These are phyloP conservation scores for Pseudopipra pipra DNA, from an alignment of 2,113 vertebrate species.

Conservation along the genomic window DNA sequence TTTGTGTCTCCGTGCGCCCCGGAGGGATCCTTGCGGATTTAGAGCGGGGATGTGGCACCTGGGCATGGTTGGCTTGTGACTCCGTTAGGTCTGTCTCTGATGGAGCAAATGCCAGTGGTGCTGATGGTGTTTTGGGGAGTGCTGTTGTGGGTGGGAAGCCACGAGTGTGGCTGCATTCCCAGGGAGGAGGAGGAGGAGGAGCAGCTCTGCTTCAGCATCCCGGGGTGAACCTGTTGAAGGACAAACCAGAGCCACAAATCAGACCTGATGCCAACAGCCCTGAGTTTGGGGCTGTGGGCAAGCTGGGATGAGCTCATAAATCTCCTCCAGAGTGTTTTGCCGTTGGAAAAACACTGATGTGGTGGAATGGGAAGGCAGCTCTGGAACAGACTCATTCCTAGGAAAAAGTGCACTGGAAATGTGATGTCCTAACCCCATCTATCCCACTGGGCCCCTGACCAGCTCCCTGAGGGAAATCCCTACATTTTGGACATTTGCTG, in stretches of 20 bases:
- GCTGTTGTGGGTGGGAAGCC: not conserved
- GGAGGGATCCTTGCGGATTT: not conserved
- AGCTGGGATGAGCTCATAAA: not conserved
- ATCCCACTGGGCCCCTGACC: rapidly evolving
- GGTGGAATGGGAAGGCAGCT: not conserved
- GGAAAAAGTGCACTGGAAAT: not conserved
- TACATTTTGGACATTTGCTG: not conserved
- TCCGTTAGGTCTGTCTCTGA: not conserved
- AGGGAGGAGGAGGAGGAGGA: rapidly evolving
- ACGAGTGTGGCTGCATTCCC: not conserved
- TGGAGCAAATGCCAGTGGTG: not conserved
- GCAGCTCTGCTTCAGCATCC: not conserved
- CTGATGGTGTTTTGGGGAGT: not conserved
- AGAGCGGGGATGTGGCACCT: not conserved
- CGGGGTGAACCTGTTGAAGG: not conserved
- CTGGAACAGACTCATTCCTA: not conserved
- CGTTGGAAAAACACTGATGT: not conserved
- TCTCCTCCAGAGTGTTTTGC: not conserved
- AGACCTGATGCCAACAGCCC: not conserved
- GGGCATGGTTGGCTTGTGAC: not conserved
- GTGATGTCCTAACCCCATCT: rapidly evolving
- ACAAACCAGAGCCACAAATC: not conserved
- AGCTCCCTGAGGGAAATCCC: not conserved
- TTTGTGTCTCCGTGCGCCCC: not conserved
- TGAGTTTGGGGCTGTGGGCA: not conserved